Evolutionary conservation across 2,797 vertebrate species (phyloP), one percentile per base, ranked within the genome.

Genomic region (Triplophysa bombifrons): DNA sequence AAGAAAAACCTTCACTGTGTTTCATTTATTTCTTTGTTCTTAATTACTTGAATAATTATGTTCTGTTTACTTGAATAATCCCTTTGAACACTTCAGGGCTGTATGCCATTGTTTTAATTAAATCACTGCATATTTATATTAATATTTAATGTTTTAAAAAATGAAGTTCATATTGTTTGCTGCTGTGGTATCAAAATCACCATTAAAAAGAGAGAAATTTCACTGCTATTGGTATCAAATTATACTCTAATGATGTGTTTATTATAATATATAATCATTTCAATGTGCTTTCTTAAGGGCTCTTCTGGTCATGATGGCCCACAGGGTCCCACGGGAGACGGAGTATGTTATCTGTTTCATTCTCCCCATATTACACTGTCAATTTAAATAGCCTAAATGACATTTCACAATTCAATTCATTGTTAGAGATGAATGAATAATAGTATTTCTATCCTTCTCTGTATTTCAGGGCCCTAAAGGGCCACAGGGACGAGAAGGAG

Each of bases 281-380:
- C 44, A 61, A 82, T 60, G 3, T 69, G 51, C 44, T 78, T n/a
- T 22, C 25, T 70, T 50, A 84, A 98, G 97, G 97, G 96, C 38
- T 91, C 94, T 4, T 80, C 94, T 69, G 96, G 95, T 84, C 94
- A 96, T 48, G 95, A 96, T 0, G 96, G 97, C 17, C 84, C 96
- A 22, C 87, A 93, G 1, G 96, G 97, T 9, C 61, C 90, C 0
- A 66, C 84, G 0, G 97, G 97, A 87, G 96, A 97, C 68, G 95
- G 91, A 94, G 96, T 97, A 83, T 88, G 66, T 81, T 44, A 63
- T 38, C 9, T 27, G 46, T 77, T 66, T 20, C 78, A 82, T 53
- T 77, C 44, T 65, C 68, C 46, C 69, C 63, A 51, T 74, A 79
- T 74, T 70, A 77, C 70, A 74, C 19, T 80, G 46, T 63, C 53